Percentiles rank a stretch among this genome's conserved stretches.
These are phyloP conservation scores for Nebria ingens DNA, from an alignment of 1,140 invertebrate genomes.

Conservation along the genomic window DNA sequence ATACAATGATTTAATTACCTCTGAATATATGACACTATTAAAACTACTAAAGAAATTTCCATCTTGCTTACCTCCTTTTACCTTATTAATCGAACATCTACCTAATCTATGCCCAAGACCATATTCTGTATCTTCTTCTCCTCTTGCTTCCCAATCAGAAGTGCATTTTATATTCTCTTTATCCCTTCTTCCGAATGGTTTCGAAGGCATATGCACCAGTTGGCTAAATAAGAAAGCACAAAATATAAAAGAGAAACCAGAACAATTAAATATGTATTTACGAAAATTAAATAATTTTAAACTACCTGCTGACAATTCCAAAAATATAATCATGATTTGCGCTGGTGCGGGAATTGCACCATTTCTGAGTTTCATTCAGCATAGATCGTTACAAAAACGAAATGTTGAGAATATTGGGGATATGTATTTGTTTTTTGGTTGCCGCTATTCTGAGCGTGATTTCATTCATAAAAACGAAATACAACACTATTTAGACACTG, in stretches of 20 bases:
- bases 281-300: slow-evolving; percentile 47
- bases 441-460: slow-evolving; percentile 53
- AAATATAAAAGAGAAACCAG: slow-evolving; percentile 25
- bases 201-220: slow-evolving; percentile 56
- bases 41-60: slow-evolving; percentile 55
- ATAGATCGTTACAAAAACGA: slow-evolving; percentile 34
- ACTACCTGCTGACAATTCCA: slow-evolving; percentile 40
- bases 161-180: slow-evolving; percentile 62
- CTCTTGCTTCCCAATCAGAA: slow-evolving; percentile 30
- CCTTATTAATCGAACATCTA: slow-evolving; percentile 58
- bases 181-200: slow-evolving; percentile 39
- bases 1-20: slow-evolving; percentile 48
- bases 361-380: slow-evolving; percentile 56
- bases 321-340: slow-evolving; percentile 64
- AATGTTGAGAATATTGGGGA: slow-evolving; percentile 31
- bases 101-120: slow-evolving; percentile 61
- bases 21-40: slow-evolving; percentile 45
- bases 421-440: slow-evolving; percentile 64
- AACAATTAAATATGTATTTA: slow-evolving; percentile 54
- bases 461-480: slow-evolving; percentile 51
- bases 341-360: slow-evolving; percentile 77
- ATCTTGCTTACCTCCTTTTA: slow-evolving; percentile 52
- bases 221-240: slow-evolving; percentile 41
- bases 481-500: slow-evolving; percentile 35
- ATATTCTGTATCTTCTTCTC: slow-evolving; percentile 69